Conservation (phyloP, 2,797 vertebrate genomes). For the Helostoma temminkii region DNA sequence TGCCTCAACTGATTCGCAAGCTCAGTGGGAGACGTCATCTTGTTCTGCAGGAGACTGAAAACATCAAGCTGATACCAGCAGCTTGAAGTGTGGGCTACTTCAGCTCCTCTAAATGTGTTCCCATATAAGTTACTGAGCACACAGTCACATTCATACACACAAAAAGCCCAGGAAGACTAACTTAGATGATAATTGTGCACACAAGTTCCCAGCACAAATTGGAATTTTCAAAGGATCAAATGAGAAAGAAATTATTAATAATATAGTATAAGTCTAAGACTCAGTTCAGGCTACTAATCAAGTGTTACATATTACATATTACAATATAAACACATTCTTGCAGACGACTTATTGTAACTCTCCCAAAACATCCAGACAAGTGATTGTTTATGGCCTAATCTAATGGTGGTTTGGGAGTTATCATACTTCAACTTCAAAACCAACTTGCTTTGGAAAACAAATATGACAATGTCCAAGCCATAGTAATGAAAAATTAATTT, state of each 20-base stretch:
- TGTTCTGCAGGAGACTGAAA: slow-evolving; percentile 56
- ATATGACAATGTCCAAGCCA: background rate
- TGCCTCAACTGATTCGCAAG: slow-evolving; percentile 48
- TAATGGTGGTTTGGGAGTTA: background rate
- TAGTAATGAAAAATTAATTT: background rate
- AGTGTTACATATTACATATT: too few relatives aligned
- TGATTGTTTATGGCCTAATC: too few relatives aligned
- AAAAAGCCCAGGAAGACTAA: background rate
- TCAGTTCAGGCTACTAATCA: too few relatives aligned
- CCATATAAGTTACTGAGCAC: slow-evolving; percentile 17
- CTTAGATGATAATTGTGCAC: slow-evolving; percentile 1
- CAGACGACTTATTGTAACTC: too few relatives aligned
- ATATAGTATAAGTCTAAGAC: too few relatives aligned
- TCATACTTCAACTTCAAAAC: background rate
- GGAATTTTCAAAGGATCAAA: background rate
- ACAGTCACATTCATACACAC: background rate
- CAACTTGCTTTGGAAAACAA: background rate
- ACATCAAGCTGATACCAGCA: slow-evolving; percentile 50
- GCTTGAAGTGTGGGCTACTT: slow-evolving; percentile 37
- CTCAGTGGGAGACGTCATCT: slow-evolving; percentile 63
- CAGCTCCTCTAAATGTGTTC: slow-evolving; percentile 13
- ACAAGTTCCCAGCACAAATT: background rate
- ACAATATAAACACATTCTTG: too few relatives aligned
- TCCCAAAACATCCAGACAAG: too few relatives aligned
- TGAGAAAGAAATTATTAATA: background rate